Evolutionary conservation across 2,888 invertebrate genomes (phyloP), one percentile per base, ranked within the genome.

Genomic region (Metopia argyrocephala): DNA sequence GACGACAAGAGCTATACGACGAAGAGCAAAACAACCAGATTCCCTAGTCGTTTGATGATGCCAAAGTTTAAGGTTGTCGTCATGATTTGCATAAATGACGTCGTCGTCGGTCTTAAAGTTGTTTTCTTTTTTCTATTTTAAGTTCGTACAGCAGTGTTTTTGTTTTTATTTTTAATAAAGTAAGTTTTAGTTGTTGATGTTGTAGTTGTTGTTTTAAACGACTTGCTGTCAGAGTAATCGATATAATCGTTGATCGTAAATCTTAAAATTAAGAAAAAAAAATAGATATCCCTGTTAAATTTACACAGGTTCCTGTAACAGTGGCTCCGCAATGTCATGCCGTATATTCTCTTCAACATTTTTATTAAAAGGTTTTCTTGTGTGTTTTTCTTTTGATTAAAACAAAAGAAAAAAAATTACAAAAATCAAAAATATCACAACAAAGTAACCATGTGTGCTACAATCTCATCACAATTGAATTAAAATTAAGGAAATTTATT

Each of bases 211-310:
- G 23, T 38, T 68, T 28, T 46, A 73, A 66, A 62, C 62, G 73
- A 78, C 52, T 68, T 76, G 54, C 71, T 76, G 81, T 83, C 76
- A 81, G 62, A 71, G 76, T 82, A 79, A 79, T 78, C 82, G 78
- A 83, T 82, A 74, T 83, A 81, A 83, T 83, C 81, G 70, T 69
- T 81, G 73, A 20, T 78, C 73, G 76, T 81, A 73, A 75, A 76
- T 83, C 76, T 81, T 76, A 25, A 27, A 20, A n/a, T n/a, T n/a
- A n/a, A n/a, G n/a, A n/a, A n/a, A n/a, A n/a, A n/a, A n/a, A n/a
- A 50, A 52, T 23, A 64, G 21, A 25, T 45, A 59, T 50, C 18
- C 57, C 64, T 38, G 52, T 21, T 50, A 25, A 64, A 57, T 38
- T 52, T 57, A 59, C 28, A 52, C 52, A 57, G 62, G 57, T 69